A percentile compares a stretch with the other conserved stretches of the same genome.
Conservation (phyloP, 2,888 invertebrate species). For the Netelia inedita region DNA sequence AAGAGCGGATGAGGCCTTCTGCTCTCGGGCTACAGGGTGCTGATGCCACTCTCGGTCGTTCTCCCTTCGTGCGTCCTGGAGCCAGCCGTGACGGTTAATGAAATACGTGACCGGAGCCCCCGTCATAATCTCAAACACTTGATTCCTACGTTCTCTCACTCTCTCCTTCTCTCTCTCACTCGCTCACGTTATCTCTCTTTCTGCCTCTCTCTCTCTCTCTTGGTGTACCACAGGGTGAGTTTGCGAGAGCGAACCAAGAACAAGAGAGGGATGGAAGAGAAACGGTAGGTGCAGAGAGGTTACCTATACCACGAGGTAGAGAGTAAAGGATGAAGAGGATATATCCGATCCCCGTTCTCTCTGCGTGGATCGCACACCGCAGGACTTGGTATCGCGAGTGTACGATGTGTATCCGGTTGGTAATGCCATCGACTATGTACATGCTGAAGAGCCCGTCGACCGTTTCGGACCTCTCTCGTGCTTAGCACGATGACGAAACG, state of each 20-base stretch:
- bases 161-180: not conserved
- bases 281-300: conserved; percentile 30
- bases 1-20: conserved; percentile 32
- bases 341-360: conserved; percentile 32
- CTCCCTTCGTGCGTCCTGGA: conserved; percentile 65
- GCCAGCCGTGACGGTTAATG: conserved; percentile 83
- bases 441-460: conserved; percentile 32
- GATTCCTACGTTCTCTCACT: conserved; percentile 77
- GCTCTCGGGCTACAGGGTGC: conserved; percentile 29
- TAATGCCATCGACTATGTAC: conserved; percentile 26
- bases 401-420: not conserved
- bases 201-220: not conserved
- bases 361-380: conserved; percentile 28
- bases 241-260: conserved; percentile 17
- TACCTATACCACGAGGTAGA: not conserved
- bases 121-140: conserved; percentile 85
- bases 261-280: conserved; percentile 27
- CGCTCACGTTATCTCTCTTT: not conserved
- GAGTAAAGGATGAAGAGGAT: conserved; percentile 37
- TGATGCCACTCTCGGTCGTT: conserved; percentile 67
- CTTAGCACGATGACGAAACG: conserved; percentile 51
- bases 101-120: conserved; percentile 85
- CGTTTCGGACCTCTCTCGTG: conserved; percentile 43
- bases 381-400: conserved; percentile 33
- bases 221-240: conserved; percentile 44